Evolutionary conservation across 2,888 invertebrate genomes (phyloP).

Genomic region (Graphium colonna): DNA sequence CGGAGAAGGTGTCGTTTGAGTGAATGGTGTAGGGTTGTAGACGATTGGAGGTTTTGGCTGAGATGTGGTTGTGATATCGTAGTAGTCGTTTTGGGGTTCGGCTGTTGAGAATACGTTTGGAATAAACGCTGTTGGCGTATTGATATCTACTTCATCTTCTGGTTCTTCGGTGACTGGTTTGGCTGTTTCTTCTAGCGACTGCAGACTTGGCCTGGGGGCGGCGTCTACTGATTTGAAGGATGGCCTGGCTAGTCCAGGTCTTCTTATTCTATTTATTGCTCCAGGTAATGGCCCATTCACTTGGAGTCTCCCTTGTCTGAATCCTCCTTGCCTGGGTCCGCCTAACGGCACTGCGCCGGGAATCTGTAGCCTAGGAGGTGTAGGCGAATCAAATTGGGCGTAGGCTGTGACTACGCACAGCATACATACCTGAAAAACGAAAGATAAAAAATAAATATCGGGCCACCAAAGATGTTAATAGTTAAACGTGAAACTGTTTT

Average conservation of each 20-base stretch:
- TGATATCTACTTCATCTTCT: conserved; percentile 81
- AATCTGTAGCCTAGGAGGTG: conserved; percentile 83
- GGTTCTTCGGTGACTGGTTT: conserved; percentile 85
- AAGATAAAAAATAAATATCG: too few relatives aligned
- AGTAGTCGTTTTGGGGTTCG: conserved; percentile 70
- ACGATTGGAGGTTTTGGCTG: conserved; percentile 67
- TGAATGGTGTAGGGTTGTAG: conserved; percentile 67
- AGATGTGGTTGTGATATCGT: conserved; percentile 66
- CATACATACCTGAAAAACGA: conserved; percentile 66
- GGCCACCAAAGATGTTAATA: too few relatives aligned
- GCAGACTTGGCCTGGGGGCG: conserved; percentile 64
- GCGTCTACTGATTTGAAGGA: conserved; percentile 72
- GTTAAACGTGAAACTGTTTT: too few relatives aligned
- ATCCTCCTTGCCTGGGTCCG: conserved; percentile 55
- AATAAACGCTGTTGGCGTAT: conserved; percentile 74
- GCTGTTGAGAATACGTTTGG: conserved; percentile 63
- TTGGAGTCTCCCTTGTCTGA: conserved; percentile 64
- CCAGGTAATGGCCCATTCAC: conserved; percentile 43
- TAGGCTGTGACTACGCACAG: conserved; percentile 74
- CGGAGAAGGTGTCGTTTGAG: conserved; percentile 58
- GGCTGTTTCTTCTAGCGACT: conserved; percentile 73
- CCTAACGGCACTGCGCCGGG: conserved; percentile 82
- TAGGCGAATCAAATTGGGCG: conserved; percentile 76
- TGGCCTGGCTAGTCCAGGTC: conserved; percentile 65
- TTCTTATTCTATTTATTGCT: conserved; percentile 53